These are phyloP conservation scores for Cydia strobilella DNA, from an alignment of 1,140 invertebrate species.

Conservation along the genomic window DNA sequence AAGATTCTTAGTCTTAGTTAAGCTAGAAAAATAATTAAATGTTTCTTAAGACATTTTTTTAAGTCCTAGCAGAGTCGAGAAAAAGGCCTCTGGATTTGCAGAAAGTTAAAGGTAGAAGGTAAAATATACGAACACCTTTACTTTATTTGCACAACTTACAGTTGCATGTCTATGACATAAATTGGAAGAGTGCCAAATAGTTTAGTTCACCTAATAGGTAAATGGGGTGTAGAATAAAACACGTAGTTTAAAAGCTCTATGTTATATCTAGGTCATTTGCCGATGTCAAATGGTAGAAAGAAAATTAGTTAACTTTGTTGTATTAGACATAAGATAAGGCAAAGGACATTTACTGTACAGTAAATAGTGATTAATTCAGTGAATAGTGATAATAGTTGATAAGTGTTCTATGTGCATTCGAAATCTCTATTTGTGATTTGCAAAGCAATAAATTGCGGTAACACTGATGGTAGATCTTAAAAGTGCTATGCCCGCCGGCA, in stretches of 20 bases:
- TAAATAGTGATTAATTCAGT: neutral
- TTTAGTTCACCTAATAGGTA: neutral
- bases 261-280: neutral
- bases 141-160: neutral
- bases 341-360: neutral
- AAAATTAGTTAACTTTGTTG: neutral
- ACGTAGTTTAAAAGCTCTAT: neutral
- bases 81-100: neutral
- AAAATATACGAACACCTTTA: neutral
- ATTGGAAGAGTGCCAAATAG: neutral
- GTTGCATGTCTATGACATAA: neutral
- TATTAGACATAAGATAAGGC: neutral
- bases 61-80: neutral
- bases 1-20: too few relatives aligned
- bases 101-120: neutral
- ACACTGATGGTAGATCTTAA: neutral
- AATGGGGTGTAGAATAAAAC: neutral
- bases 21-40: too few relatives aligned
- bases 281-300: neutral
- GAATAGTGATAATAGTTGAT: neutral
- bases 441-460: neutral
- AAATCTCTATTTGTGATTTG: neutral
- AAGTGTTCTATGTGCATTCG: neutral
- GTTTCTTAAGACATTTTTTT: too few relatives aligned
- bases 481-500: neutral